Evolutionary conservation across 2,888 invertebrate species (phyloP), one percentile per base, ranked within the genome.

Genomic region (Lasioglossum figueresi): DNA sequence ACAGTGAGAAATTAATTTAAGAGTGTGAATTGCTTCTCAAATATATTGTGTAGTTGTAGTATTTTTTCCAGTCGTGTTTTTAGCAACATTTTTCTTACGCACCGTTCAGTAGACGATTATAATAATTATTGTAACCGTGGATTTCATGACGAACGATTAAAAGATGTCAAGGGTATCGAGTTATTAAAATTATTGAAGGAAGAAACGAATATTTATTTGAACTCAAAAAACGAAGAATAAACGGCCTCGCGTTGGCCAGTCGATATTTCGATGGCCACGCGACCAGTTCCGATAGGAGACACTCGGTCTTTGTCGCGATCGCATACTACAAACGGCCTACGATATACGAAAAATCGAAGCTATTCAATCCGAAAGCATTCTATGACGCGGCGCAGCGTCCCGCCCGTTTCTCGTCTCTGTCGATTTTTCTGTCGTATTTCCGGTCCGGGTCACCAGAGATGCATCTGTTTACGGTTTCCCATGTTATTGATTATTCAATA

Each of bases 401-500:
- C 19, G 10, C 2, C 10, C 1, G 8, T 16, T 23, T 1, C 70
- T 5, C 70, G n/a, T 43, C 27, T 14, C 27, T 4, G 31, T 66
- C 63, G 66, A 76, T 76, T 68, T 48, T 73, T 66, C 43, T 37
- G 31, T 43, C 45, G 66, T 66, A 72, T 79, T 68, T 37, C 27
- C 75, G 71, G 27, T 43, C 5, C 84, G 52, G 82, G 84, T 84
- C 83, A 83, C 72, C 71, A 79, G 75, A 79, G 81, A 84, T 83
- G 80, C 63, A 84, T 86, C 88, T 76, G 78, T 74, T 80, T 88
- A 84, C 80, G 79, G 84, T 80, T 88, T 80, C 1, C 75, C 79
- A 31, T 10, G 27, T 59, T 85, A 83, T 85, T 59, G 85, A 80
- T 85, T 84, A 72, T 85, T 84, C 77, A n/a, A 75, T 80, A 80